Evolutionary conservation across 2,113 vertebrate species (phyloP), one percentile per base, ranked within the genome.

Genomic region (Poeciliopsis occidentalis): DNA sequence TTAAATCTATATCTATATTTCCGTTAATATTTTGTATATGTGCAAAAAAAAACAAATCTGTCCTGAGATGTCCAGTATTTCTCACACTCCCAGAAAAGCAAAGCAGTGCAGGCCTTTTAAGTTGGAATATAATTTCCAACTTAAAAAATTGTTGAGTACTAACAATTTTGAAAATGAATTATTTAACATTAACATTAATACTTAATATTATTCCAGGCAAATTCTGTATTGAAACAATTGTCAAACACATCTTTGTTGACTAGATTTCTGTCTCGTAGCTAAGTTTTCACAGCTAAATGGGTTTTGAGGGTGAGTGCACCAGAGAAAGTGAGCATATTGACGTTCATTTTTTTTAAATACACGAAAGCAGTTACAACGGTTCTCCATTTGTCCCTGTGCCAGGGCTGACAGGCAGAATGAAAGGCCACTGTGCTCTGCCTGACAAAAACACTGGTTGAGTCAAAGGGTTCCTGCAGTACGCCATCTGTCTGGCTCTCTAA

Each of bases 381-480:
- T 81, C 64, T 77, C 63, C 68, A 74, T 87, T 82, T 79, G 83
- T 87, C 79, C 73, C 69, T 69, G 76, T 87, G 57, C 68, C 8
- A n/a, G 70, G 64, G 62, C 72, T 82, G 86, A 88, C 76, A 68
- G 75, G 75, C 41, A 68, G 80, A 75, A 86, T 88, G 62, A 89
- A 92, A 91, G 85, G 76, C 83, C 81, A 88, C 81, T 47, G 65
- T 64, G 71, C 73, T 83, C 60, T 65, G 84, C 73, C 77, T 82
- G 67, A 89, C 81, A 88, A 88, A 89, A 89, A 87, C 88, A 90
- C 60, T 66, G 83, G 73, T 85, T 80, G 54, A 90, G 91, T 91
- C 87, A 91, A 89, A 88, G 84, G 87, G 82, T 88, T 80, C 77
- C 78, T 61, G 76, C 73, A 32, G 81, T 81, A 87, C 77, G 80